Evolutionary conservation across 2,113 vertebrate genomes (phyloP), one percentile per base, ranked within the genome.

Genomic region (Epinephelus moara): DNA sequence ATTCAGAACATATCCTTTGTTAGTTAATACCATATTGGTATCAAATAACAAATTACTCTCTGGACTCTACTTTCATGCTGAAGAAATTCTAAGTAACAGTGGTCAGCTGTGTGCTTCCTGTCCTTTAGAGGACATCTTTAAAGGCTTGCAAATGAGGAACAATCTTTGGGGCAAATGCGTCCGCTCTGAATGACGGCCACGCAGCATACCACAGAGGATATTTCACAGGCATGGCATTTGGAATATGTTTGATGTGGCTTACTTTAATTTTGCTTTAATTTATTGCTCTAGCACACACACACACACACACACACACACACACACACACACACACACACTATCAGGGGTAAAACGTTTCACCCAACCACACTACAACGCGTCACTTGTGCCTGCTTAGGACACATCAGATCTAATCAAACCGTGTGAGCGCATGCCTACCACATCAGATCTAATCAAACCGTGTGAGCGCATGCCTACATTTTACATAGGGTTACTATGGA

Each of bases 131-230:
- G 81, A 56, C 61, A 75, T 61, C 72, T 90, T 91, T 80, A 87
- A 91, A 91, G 82, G 61, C 68, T 84, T 87, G 81, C 64, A 90
- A 84, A 85, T 87, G 67, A 81, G 61, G 78, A 18, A 60, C 71
- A 76, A 75, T 82, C 81, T 27, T 75, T 37, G 27, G 27, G 45
- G 30, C 49, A 55, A 68, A 69, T 56, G 62, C 15, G 50, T 75
- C 49, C 57, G 81, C 67, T 59, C 57, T 53, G 76, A 70, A 70
- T 60, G 80, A 90, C 81, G 83, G 67, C 73, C 49, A 30, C 15
- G 67, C 75, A 70, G 82, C 72, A 62, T 1, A 69, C 53, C 55
- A 78, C 62, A 63, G 78, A 84, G 70, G 52, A 72, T 60, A 55
- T 67, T 84, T 91, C 78, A 78, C 14, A 45, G 42, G 27, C 82